Evolutionary conservation across 2,113 vertebrate species (phyloP).

Genomic region (Mesitornis unicolor): DNA sequence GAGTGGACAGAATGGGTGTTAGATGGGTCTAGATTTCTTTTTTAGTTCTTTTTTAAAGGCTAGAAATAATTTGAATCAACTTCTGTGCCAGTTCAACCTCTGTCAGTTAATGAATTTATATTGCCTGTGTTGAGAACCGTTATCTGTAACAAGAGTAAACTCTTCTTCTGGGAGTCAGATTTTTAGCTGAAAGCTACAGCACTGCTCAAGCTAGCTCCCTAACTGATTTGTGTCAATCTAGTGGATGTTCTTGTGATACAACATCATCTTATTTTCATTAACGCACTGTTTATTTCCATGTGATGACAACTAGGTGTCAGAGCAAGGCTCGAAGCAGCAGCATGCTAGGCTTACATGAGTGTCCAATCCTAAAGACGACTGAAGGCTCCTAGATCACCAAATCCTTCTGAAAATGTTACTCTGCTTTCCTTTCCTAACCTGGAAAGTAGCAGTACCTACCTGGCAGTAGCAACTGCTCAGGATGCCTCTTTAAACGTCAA

Average conservation of each 20-base stretch:
- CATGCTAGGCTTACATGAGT: neutral
- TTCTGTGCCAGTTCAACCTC: neutral
- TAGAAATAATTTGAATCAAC: neutral
- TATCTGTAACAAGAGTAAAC: neutral
- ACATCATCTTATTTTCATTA: neutral
- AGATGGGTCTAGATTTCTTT: neutral
- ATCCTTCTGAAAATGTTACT: neutral
- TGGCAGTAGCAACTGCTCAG: neutral
- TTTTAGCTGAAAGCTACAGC: neutral
- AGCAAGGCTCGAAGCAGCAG: neutral
- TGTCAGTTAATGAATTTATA: neutral
- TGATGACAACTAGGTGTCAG: rapidly evolving
- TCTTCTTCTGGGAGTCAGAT: neutral
- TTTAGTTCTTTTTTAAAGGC: neutral
- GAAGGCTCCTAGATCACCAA: neutral
- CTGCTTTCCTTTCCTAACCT: neutral
- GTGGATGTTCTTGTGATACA: neutral
- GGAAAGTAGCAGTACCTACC: no score
- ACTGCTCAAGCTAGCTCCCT: neutral
- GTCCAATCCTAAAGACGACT: neutral
- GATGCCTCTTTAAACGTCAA: neutral
- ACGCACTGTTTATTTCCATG: neutral
- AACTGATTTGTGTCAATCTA: no score
- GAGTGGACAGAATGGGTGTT: neutral
- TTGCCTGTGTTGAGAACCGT: neutral